These are phyloP conservation scores for Drosophila pseudotalamancana DNA, from an alignment of 2,888 invertebrate genomes.

Conservation along the genomic window DNA sequence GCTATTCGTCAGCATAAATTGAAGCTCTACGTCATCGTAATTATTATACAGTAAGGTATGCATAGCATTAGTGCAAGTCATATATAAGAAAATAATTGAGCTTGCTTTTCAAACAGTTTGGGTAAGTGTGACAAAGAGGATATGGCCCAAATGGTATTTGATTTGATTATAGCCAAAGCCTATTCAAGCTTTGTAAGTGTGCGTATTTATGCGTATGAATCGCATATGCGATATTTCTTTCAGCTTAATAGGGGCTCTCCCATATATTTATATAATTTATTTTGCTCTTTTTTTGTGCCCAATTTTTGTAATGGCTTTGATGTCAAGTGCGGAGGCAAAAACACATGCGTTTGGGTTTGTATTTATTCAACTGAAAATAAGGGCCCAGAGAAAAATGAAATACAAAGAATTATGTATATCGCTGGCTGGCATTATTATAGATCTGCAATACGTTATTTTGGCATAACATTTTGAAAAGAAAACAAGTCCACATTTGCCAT, in stretches of 20 bases:
- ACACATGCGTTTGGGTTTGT: constrained; percentile 9
- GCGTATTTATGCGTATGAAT: constrained; percentile 3
- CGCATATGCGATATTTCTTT: constrained; percentile 4
- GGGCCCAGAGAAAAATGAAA: not conserved
- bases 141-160: constrained; percentile 2
- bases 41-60: constrained; percentile 2
- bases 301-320: constrained; percentile 22
- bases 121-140: not conserved
- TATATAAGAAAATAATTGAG: not conserved
- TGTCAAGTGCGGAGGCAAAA: constrained; percentile 10
- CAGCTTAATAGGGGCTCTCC: constrained; percentile 8
- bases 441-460: not conserved
- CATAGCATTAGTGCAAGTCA: constrained; percentile 9
- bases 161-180: constrained; percentile 25
- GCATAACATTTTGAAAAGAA: not conserved
- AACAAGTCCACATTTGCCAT: not conserved
- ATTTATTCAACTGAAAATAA: constrained; percentile 11
- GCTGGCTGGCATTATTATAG: not conserved
- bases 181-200: not conserved
- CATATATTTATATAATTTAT: constrained; percentile 7
- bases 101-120: no score
- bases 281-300: not conserved
- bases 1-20: constrained; percentile 3
- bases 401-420: not conserved
- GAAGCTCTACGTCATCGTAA: constrained; percentile 5